phyloP scores from a whole-genome alignment of 2,888 invertebrate genomes.

The Clunio marinus region DNA sequence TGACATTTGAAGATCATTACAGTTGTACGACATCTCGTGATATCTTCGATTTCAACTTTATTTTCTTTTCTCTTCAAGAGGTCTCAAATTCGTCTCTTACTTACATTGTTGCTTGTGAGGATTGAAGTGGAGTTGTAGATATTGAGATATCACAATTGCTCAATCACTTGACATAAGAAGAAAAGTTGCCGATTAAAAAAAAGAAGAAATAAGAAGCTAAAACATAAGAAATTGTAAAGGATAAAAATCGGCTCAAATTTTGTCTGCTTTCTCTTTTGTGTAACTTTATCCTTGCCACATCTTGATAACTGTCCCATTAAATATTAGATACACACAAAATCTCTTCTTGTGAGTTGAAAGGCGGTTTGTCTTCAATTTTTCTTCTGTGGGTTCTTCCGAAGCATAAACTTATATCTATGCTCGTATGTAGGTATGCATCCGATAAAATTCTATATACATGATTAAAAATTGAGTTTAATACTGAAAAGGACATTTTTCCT shows the following conservation, averaged over 20 bases:
- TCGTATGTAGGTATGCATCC: not conserved
- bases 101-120: not conserved
- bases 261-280: not conserved
- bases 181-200: conserved; percentile 3
- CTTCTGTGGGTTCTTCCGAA: not conserved
- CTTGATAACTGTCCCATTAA: conserved; percentile 8
- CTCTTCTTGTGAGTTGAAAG: not conserved
- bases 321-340: not conserved
- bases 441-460: conserved; percentile 2
- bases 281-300: not conserved
- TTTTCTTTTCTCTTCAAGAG: not conserved
- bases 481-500: conserved; percentile 6
- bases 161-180: conserved; percentile 36
- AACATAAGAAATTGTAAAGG: no score
- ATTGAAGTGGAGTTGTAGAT: not conserved
- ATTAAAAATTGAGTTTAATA: conserved; percentile 21
- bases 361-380: not conserved
- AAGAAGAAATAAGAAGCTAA: no score
- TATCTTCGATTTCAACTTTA: not conserved
- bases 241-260: not conserved
- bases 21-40: not conserved
- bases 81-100: not conserved
- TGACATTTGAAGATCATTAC: conserved; percentile 12
- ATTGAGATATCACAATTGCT: conserved; percentile 27
- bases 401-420: not conserved